Evolutionary conservation across 2,888 invertebrate genomes (phyloP), one percentile per base, ranked within the genome.

Genomic region (Lasioglossum villosulum): DNA sequence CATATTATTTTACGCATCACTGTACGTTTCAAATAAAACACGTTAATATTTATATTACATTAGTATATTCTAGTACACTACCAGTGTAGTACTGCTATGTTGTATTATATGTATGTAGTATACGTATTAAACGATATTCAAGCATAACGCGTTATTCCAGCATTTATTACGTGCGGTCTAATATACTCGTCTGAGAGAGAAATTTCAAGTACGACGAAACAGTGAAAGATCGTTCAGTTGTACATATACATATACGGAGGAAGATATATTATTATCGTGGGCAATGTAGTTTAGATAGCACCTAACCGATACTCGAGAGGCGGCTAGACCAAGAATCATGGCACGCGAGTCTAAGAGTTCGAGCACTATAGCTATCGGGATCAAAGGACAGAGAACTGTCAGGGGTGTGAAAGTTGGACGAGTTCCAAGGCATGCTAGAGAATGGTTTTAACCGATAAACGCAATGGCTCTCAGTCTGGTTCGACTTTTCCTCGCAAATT

Each of bases 401-500:
- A 70, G 79, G 66, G 78, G 87, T 74, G 86, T 78, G 86, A 85
- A 86, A 80, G 42, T 81, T 88, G 87, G 90, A 88, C 77, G 80
- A 63, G 86, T 80, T 89, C 91, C 91, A 91, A 92, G 87, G 86
- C 88, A 90, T 89, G 88, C 89, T 84, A 85, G 83, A 78, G 88
- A 83, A 80, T 80, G 82, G 84, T 86, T 48, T 82, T 90, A 83
- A 86, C 83, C 73, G 52, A 73, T 78, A 79, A 66, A 70, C 37
- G 27, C 37, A 39, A 34, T 52, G 77, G 34, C 52, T 19, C 19
- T 27, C 19, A 12, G 30, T 76, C 66, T 19, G 30, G 45, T 42
- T n/a, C 75, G 12, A 76, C 66, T 45, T 63, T 48, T 45, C 23
- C 42, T 34, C 42, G 42, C n/a, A n/a, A 63, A 75, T 63, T 30